Conservation (phyloP, 2,888 invertebrate genomes). For the Macroteleia sp. region DNA sequence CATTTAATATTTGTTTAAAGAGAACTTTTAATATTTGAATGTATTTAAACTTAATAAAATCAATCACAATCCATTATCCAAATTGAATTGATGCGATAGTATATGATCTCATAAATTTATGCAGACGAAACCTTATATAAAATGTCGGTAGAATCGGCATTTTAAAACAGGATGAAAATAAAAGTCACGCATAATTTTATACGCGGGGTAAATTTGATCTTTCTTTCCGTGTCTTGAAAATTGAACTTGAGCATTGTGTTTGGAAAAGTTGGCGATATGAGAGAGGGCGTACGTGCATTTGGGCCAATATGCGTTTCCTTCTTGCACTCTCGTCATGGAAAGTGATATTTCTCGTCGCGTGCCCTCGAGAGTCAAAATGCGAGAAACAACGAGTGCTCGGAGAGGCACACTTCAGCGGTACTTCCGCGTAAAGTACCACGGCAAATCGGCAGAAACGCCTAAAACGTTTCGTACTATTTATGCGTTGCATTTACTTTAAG, state of each 20-base stretch:
- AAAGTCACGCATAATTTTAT: slow-evolving; percentile 45
- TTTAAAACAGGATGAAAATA: slow-evolving; percentile 19
- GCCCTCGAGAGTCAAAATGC: slow-evolving; percentile 72
- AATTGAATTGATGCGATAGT: too few species aligned
- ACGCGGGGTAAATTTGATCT: slow-evolving; percentile 41
- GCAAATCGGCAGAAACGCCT: slow-evolving; percentile 73
- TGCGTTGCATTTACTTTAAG: slow-evolving; percentile 62
- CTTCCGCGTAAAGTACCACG: slow-evolving; percentile 68
- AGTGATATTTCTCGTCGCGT: slow-evolving; percentile 67
- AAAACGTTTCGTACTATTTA: slow-evolving; percentile 75
- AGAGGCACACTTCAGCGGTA: slow-evolving; percentile 72
- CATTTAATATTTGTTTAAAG: too few species aligned
- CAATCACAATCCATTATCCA: too few species aligned
- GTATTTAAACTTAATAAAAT: too few species aligned
- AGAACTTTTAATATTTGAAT: too few species aligned
- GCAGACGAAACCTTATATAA: background rate
- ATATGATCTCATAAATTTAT: too few species aligned
- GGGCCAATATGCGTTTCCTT: slow-evolving; percentile 27
- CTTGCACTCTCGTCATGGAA: slow-evolving; percentile 46
- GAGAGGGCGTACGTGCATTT: slow-evolving; percentile 25
- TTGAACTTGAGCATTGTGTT: slow-evolving; percentile 39
- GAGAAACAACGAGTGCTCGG: slow-evolving; percentile 72
- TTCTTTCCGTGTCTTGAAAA: slow-evolving; percentile 36
- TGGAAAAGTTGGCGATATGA: slow-evolving; percentile 29
- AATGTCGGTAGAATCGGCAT: slow-evolving; percentile 8